Percentiles rank a stretch among this genome's conserved stretches.
Conservation (phyloP, 1,140 invertebrate species). For the Eurosta solidaginis region DNA sequence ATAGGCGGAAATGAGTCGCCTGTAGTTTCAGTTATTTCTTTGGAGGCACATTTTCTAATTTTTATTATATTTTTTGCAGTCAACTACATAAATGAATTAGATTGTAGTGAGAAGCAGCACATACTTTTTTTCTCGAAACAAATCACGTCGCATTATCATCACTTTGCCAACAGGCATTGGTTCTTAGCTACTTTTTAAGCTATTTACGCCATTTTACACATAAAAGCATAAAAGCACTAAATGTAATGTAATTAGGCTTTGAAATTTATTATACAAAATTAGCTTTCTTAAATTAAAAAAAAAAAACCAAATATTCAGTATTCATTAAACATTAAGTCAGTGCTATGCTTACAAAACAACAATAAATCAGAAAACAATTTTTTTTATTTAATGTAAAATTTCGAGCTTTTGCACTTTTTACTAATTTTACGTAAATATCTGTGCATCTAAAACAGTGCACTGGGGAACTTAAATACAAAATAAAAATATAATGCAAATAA, state of each 20-base stretch:
- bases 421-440: slow-evolving; percentile 12
- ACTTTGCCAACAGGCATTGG: no score
- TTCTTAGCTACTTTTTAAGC: no score
- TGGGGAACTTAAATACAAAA: no score
- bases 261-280: neutral
- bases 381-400: slow-evolving; percentile 14
- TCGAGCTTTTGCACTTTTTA: slow-evolving; percentile 27
- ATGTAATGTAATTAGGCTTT: neutral
- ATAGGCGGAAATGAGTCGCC: no score
- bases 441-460: neutral
- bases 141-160: no score
- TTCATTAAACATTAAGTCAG: neutral
- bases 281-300: neutral
- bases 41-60: no score
- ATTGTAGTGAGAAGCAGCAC: no score
- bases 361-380: neutral
- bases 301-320: neutral
- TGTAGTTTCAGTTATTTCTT: no score
- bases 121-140: no score
- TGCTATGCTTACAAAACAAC: neutral
- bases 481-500: slow-evolving; percentile 4
- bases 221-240: neutral
- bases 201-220: no score
- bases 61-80: no score
- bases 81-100: no score